Conservation (phyloP, 2,797 vertebrate genomes). For the Chiloscyllium punctatum region DNA sequence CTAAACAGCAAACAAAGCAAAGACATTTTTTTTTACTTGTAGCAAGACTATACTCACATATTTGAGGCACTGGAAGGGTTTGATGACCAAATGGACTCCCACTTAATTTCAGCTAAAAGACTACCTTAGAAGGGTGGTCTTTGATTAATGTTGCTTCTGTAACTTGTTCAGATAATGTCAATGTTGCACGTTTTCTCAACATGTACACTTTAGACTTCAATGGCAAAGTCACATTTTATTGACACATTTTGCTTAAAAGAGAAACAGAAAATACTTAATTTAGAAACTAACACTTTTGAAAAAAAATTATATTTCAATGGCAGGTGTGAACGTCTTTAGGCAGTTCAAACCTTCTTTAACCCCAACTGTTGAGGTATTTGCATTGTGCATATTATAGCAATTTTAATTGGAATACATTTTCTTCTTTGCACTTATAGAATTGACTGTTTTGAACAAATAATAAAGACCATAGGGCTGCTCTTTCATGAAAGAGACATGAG, state of each 20-base stretch:
- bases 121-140: too few relatives aligned
- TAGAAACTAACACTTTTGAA: not conserved
- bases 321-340: not conserved
- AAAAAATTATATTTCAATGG: not conserved
- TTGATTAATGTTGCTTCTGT: not conserved
- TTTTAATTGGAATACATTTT: not conserved
- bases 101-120: too few relatives aligned
- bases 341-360: not conserved
- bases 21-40: too few relatives aligned
- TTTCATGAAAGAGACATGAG: too few relatives aligned
- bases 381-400: not conserved
- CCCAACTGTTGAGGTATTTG: not conserved
- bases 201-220: not conserved
- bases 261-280: not conserved
- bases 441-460: not conserved
- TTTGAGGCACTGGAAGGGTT: too few relatives aligned
- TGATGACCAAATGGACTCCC: too few relatives aligned
- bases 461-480: too few relatives aligned
- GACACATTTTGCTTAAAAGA: not conserved
- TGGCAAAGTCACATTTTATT: not conserved
- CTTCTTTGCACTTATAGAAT: not conserved
- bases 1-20: too few relatives aligned
- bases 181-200: not conserved
- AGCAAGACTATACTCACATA: too few relatives aligned
- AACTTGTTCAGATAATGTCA: not conserved